A percentile compares a stretch with the other conserved stretches of the same genome.
phyloP scores from a whole-genome alignment of 2,113 vertebrate species.

The Leucosticte australis region DNA sequence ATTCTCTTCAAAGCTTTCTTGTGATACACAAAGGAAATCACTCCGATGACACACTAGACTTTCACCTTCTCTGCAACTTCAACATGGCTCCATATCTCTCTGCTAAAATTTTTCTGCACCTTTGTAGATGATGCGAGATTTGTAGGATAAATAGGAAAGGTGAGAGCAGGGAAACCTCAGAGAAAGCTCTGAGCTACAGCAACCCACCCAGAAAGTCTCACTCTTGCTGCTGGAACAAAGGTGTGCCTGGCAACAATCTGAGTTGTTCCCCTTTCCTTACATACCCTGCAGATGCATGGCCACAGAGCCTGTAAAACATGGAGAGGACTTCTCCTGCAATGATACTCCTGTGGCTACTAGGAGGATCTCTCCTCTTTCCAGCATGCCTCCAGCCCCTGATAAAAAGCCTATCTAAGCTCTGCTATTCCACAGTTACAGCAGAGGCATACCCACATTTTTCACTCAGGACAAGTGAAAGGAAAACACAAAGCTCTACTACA shows the following conservation, averaged over 20 bases:
- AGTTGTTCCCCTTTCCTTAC: not conserved
- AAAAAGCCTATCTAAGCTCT: not conserved
- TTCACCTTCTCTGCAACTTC: not conserved
- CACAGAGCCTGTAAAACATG: not conserved
- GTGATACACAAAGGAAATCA: not conserved
- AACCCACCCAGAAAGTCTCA: not conserved
- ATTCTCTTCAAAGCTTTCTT: not conserved
- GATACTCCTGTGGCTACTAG: not conserved
- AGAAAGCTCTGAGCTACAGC: not conserved
- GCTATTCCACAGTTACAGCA: not conserved
- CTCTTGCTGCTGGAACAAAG: not conserved
- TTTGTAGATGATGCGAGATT: not conserved
- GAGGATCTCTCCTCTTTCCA: not conserved
- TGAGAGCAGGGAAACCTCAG: not conserved
- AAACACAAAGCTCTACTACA: not conserved
- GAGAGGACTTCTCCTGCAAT: not conserved
- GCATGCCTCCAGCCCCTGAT: not conserved
- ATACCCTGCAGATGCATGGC: not conserved
- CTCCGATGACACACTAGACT: not conserved
- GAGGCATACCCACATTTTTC: not conserved
- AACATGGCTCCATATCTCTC: not conserved
- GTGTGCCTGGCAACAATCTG: not conserved
- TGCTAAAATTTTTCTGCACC: not conserved
- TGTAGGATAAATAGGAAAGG: not conserved
- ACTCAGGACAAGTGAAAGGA: not conserved